Base-by-base conservation (phyloP, 2,888 invertebrate genomes). In the Leptinotarsa haldemani region DNA sequence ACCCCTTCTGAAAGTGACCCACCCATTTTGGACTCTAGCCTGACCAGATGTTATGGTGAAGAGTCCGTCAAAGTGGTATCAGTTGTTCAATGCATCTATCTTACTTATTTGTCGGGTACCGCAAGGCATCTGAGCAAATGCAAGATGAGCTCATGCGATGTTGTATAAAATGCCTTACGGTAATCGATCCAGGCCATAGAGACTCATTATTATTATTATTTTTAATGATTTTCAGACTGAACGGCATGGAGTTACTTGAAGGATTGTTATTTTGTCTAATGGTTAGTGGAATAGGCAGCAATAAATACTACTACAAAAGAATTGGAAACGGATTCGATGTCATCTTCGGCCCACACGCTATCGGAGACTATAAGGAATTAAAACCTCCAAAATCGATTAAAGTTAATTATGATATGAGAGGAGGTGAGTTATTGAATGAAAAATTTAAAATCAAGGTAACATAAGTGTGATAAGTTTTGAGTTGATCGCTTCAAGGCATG, bases 231-330 rank as follows among this genome's bases (percentile, higher is more conserved):
- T 61, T 40, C 40, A 61, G 61, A n/a, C 16, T 12, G 61, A 61
- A 5, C n/a, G 13, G 3, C 22, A 61, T 61, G 61, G 16, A n/a
- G 40, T 18, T 61, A 1, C 16, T 61, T 7, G 30, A n/a, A 16
- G 18, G 9, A 47, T 20, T 69, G 13, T 13, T 68, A 20, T 68
- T 68, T 3, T 56, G 20, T 56, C 16, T 68, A 1, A n/a, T 67
- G 40, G 47, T 56, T 18, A 30, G 40, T 25, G 61, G 61, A 61
- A 61, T 61, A 9, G 2, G n/a, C 25, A 16, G 30, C n/a, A 30
- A 40, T 25, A 73, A 71, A 56, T 77, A 77, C 69, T 77, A 74
- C 25, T 77, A 77, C 16, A 74, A 74, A 65, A 65, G 71, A 58
- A 69, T 56, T 18, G 69, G 74, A 66, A 69, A 71, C 3, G 30